phyloP scores from a whole-genome alignment of 2,113 vertebrate species.

The Phoenicopterus ruber region DNA sequence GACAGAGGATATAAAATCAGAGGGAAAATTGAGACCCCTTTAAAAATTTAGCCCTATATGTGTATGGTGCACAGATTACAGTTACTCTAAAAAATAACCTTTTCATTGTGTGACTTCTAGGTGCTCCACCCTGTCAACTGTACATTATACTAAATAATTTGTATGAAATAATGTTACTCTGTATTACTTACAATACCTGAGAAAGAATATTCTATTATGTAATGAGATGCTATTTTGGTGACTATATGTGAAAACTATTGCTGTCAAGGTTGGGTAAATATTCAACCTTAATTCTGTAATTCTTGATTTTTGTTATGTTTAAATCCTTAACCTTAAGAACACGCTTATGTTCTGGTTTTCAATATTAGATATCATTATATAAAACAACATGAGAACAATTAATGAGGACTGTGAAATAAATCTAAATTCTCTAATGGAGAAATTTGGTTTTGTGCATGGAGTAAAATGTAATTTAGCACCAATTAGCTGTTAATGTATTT shows the following conservation, averaged over 20 bases:
- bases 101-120: not conserved
- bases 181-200: not conserved
- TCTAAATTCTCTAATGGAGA: not conserved
- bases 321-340: not conserved
- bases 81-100: not conserved
- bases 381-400: not conserved
- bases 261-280: not conserved
- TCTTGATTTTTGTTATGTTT: not conserved
- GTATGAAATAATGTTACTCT: not conserved
- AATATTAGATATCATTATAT: not conserved
- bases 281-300: not conserved
- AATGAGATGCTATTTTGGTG: not conserved
- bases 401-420: not conserved
- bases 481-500: not conserved
- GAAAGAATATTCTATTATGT: not conserved
- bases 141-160: not conserved
- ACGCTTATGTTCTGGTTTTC: not conserved
- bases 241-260: not conserved
- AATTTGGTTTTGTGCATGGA: not conserved
- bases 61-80: not conserved
- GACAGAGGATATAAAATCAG: not conserved
- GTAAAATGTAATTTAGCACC: not conserved
- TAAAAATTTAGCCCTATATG: conserved; percentile 49
- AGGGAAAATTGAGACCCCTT: conserved; percentile 53
- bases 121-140: not conserved